Conservation (phyloP, 2,888 invertebrate species). For the Megaustenia siamemsis region DNA sequence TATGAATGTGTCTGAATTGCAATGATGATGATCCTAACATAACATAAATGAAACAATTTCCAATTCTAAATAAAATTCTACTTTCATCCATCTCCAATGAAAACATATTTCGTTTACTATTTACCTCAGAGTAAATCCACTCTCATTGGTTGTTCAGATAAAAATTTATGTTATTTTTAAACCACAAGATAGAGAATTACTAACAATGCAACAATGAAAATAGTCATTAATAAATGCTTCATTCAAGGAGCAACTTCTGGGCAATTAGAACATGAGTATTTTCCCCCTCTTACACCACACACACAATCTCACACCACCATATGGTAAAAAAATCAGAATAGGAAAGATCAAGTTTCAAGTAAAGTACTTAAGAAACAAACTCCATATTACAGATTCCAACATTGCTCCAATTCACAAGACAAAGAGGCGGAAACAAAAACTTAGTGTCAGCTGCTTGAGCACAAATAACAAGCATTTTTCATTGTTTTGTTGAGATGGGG, state of each 20-base stretch:
- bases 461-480: too few species aligned
- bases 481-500: too few species aligned
- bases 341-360: neutral
- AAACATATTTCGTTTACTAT: too few species aligned
- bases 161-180: too few species aligned
- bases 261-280: neutral
- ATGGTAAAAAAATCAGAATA: neutral
- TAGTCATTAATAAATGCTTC: neutral
- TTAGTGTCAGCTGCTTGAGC: neutral
- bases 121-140: too few species aligned
- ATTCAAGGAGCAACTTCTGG: neutral
- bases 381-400: neutral
- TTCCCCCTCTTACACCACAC: neutral
- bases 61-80: too few species aligned
- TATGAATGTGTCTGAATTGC: too few species aligned
- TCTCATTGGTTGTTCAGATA: too few species aligned
- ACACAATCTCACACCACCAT: neutral
- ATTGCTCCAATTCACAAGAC: conserved; percentile 7
- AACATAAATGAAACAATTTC: too few species aligned
- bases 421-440: neutral
- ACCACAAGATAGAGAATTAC: too few species aligned
- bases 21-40: too few species aligned
- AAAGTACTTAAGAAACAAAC: neutral
- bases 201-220: neutral
- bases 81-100: too few species aligned